Conservation (phyloP, 2,113 vertebrate genomes). For the Phyllostomus discolor region DNA sequence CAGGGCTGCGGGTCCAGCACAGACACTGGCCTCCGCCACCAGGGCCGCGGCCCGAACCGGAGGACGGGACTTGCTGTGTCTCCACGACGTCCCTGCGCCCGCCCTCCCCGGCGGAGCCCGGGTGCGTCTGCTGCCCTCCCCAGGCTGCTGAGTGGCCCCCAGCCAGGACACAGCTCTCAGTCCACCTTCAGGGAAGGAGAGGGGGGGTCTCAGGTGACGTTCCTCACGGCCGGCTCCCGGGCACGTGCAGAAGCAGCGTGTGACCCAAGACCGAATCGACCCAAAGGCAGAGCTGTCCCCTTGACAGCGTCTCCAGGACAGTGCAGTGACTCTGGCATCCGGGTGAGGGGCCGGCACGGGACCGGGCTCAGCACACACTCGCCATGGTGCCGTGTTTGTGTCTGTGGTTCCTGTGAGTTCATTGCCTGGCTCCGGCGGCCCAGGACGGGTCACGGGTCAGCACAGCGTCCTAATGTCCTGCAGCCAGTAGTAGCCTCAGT, state of each 20-base stretch:
- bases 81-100: rapidly evolving
- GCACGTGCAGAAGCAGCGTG: background rate
- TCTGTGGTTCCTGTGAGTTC: background rate
- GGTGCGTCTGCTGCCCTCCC: background rate
- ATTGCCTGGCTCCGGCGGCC: background rate
- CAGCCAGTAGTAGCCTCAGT: background rate
- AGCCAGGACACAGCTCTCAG: background rate
- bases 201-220: background rate
- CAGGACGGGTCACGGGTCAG: background rate
- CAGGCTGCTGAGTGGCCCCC: background rate
- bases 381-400: background rate
- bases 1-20: background rate
- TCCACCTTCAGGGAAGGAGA: background rate
- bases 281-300: background rate
- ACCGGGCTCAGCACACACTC: background rate
- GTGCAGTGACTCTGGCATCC: background rate
- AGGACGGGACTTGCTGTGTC: background rate
- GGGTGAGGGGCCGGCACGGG: background rate
- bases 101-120: rapidly evolving
- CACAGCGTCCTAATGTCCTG: background rate
- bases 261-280: background rate
- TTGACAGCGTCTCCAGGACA: background rate
- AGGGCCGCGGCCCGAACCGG: background rate
- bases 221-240: background rate
- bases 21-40: rapidly evolving